Evolutionary conservation across 1,140 invertebrate genomes (phyloP).

Genomic region (Magallana ariakensis): DNA sequence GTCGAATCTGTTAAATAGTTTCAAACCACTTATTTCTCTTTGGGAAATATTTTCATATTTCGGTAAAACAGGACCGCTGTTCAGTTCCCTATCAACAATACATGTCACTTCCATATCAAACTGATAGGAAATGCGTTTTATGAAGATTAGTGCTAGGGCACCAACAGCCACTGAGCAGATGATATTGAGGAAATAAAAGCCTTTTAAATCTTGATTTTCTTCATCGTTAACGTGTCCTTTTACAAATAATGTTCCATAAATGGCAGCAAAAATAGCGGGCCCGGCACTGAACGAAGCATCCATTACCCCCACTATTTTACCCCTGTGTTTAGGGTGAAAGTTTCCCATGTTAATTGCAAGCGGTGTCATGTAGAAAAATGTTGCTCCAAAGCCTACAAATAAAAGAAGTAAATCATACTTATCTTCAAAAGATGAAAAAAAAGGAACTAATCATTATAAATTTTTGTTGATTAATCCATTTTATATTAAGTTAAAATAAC

Average conservation of each 20-base stretch:
- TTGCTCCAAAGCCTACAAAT: conserved; percentile 68
- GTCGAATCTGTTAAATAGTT: conserved; percentile 62
- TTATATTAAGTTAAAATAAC: no score
- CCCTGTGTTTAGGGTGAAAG: conserved; percentile 67
- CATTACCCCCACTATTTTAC: conserved; percentile 70
- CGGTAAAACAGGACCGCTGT: neutral
- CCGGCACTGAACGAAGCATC: conserved; percentile 73
- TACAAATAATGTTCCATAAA: conserved; percentile 67
- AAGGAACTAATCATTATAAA: neutral
- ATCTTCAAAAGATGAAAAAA: no score
- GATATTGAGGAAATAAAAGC: conserved; percentile 68
- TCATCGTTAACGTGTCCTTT: conserved; percentile 68
- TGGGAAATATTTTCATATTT: neutral
- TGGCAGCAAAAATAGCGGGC: conserved; percentile 64
- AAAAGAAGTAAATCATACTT: neutral
- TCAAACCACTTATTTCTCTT: conserved; percentile 63
- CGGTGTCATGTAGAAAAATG: conserved; percentile 71
- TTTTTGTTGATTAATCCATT: no score
- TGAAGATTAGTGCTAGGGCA: conserved; percentile 58
- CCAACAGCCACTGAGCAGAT: conserved; percentile 63
- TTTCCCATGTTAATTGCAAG: conserved; percentile 68
- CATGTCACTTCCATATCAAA: conserved; percentile 23
- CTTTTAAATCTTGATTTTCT: conserved; percentile 69
- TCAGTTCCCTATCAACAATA: neutral
- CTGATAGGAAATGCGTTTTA: conserved; percentile 52